Conservation (phyloP, 53 echinoderm and acorn worm species). For the Stichopus horrens region DNA sequence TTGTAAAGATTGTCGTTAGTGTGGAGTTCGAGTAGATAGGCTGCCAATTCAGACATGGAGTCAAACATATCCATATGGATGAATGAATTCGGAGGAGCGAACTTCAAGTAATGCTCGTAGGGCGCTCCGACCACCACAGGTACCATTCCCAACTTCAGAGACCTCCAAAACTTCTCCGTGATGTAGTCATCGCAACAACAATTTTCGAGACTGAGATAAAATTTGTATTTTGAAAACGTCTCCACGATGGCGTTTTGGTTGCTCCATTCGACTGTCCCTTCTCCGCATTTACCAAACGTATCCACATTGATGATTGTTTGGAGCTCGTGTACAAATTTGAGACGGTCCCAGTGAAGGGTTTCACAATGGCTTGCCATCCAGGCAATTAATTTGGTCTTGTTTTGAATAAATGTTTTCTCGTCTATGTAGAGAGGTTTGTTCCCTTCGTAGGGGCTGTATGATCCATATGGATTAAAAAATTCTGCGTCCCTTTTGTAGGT, state of each 20-base stretch:
- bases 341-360: slow-evolving; percentile 42
- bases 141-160: slow-evolving; percentile 43
- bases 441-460: slow-evolving; percentile 25
- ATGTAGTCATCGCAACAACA: slow-evolving; percentile 46
- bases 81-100: slow-evolving; percentile 42
- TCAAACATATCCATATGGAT: slow-evolving; percentile 43
- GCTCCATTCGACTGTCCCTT: slow-evolving; percentile 45
- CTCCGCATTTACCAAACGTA: slow-evolving; percentile 36
- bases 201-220: slow-evolving; percentile 39
- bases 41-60: slow-evolving; percentile 33
- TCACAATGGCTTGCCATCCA: slow-evolving; percentile 47
- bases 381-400: slow-evolving; percentile 34
- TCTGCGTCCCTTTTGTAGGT: slow-evolving; percentile 40
- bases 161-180: slow-evolving; percentile 45
- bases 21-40: slow-evolving; percentile 32
- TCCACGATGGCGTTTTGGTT: slow-evolving; percentile 39
- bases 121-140: slow-evolving; percentile 42
- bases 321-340: slow-evolving; percentile 33
- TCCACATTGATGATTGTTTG: slow-evolving; percentile 39
- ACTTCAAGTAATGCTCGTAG: slow-evolving; percentile 33
- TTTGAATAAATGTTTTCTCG: slow-evolving; percentile 5
- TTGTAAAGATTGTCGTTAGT: slow-evolving; percentile 42
- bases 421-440: slow-evolving; percentile 36
- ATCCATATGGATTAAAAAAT: slow-evolving; percentile 38
- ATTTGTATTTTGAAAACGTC: slow-evolving; percentile 41